A percentile compares a stretch with the other conserved stretches of the same genome.
Evolutionary conservation across 2,113 vertebrate genomes (phyloP).

Genomic region (Sialia sialis): DNA sequence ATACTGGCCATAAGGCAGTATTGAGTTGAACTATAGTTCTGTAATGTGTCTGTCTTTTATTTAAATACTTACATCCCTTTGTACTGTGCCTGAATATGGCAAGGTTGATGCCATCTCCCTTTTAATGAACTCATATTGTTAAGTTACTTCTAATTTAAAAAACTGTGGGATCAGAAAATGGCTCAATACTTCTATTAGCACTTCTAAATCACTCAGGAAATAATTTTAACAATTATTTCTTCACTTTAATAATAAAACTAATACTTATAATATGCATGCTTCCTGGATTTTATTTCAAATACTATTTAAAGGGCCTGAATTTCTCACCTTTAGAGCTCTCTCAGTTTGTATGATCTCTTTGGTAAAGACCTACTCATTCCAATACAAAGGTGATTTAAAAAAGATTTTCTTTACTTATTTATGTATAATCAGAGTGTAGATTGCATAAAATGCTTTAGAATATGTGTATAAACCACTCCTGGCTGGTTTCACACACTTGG

Average conservation of each 20-base stretch:
- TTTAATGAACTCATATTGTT: neutral
- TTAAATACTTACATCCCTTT: neutral
- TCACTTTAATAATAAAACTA: neutral
- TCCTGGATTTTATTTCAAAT: neutral
- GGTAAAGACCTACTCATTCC: neutral
- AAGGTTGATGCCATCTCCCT: neutral
- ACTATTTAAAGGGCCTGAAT: neutral
- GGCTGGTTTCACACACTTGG: neutral
- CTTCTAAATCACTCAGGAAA: neutral
- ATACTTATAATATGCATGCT: neutral
- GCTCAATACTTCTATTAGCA: neutral
- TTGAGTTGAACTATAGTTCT: neutral
- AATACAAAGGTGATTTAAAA: neutral
- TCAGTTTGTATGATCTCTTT: neutral
- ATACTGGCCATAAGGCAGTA: neutral
- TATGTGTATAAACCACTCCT: neutral
- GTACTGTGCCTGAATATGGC: neutral
- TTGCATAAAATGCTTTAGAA: constrained; percentile 31
- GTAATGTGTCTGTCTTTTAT: neutral
- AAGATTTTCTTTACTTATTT: neutral
- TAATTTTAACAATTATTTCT: neutral
- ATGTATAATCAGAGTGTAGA: constrained; percentile 3
- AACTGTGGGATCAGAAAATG: neutral
- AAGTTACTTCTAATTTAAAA: neutral
- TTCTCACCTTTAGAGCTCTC: neutral